A percentile compares a stretch with the other conserved stretches of the same genome.
Evolutionary conservation across 2,797 vertebrate species (phyloP).

Genomic region (Diceros bicornis): DNA sequence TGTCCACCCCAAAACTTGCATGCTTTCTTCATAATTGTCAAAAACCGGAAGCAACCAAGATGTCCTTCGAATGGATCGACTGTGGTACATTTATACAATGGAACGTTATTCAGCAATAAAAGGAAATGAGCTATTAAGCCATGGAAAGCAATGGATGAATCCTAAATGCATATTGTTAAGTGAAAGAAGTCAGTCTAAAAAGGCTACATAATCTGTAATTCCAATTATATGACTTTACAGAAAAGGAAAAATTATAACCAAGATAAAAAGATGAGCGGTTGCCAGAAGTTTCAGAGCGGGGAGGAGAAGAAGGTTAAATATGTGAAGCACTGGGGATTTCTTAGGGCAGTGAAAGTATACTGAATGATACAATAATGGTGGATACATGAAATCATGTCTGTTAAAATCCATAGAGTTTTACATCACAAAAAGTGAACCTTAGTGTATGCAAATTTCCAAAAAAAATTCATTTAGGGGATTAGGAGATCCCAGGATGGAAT

Average conservation of each 20-base stretch:
- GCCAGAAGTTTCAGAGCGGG: not conserved
- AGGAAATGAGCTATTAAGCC: not conserved
- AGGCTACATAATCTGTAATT: not conserved
- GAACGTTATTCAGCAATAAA: constrained; percentile 10
- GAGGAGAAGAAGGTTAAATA: not conserved
- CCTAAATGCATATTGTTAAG: not conserved
- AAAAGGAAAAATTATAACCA: not conserved
- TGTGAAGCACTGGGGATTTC: not conserved
- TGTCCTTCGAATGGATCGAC: not conserved
- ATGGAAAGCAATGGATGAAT: not conserved
- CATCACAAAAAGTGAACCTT: not conserved
- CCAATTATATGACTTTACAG: not conserved
- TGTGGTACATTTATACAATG: not conserved
- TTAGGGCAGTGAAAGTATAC: not conserved
- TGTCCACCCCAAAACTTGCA: not conserved
- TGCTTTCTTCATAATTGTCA: not conserved
- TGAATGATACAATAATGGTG: not conserved
- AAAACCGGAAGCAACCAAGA: not conserved
- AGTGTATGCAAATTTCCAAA: not conserved
- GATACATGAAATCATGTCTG: not conserved
- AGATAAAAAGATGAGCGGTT: not conserved
- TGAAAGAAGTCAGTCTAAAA: not conserved
- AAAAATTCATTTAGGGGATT: not conserved
- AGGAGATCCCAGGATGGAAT: not conserved
- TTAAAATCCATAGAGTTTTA: not conserved